Base-by-base conservation (phyloP, 1,140 invertebrate genomes). In the Microplitis mediator region DNA sequence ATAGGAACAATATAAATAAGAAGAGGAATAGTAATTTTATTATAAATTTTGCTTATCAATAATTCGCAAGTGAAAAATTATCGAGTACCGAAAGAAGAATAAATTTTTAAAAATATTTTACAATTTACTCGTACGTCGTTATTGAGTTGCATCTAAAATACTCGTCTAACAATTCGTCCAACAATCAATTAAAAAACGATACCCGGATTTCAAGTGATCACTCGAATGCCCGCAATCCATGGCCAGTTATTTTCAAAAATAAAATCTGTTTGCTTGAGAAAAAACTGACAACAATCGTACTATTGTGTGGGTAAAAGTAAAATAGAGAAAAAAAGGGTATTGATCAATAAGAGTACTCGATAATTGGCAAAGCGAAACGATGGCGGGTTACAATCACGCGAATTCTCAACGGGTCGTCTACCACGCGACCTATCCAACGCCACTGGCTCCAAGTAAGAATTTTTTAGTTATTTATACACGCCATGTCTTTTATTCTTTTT, bases 401-500 rank as follows among this genome's bases (percentile, higher is more conserved):
- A 81, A 79, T 74, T 78, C 79, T 63, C 83, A 84, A 72, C 79
- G 83, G 76, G 83, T 82, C 75, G 80, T 83, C 36, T 85, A 85
- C 80, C 86, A 87, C 79, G 83, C 85, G 79, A 85, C 85, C 75
- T 87, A 87, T 79, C 85, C 86, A 78, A 87, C 85, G 80, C 85
- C 85, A 67, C 82, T 87, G 52, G 85, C 86, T 71, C 84, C 85
- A 84, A 87, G 86, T 87, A 84, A 87, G 86, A 83, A n/a, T 16
- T 56, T 36, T 72, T 23, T 23, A 9, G 39, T 45, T 45, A 45
- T 45, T 45, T 45, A 51, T 35, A 54, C 54, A 72, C 62, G 52
- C n/a, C 50, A 64, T 60, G 51, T 72, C 35, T 6, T 54, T 60
- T 23, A n/a, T 54, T 54, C n/a, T 13, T 4, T 54, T 54, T 14